Percentiles rank a stretch among this genome's conserved stretches.
Evolutionary conservation across 1,140 invertebrate species (phyloP).

Genomic region (Drosophila mojavensis): DNA sequence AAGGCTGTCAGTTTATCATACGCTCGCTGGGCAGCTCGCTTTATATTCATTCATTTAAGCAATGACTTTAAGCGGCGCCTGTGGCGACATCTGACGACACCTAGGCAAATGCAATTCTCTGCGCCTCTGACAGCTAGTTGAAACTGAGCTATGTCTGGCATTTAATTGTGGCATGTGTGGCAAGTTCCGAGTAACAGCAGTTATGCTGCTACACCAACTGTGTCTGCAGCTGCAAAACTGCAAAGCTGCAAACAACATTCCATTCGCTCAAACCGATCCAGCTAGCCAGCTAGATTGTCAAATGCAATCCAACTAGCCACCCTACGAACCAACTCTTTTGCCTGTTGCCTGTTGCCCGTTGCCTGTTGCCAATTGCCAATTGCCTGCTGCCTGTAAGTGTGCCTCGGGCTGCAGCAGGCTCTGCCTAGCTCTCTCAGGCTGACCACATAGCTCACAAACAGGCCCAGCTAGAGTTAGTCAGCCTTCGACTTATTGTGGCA

Average conservation of each 20-base stretch:
- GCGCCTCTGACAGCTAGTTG: constrained; percentile 32
- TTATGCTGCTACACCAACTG: constrained; percentile 2
- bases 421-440: not conserved
- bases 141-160: constrained; percentile 41
- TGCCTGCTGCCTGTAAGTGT: not conserved
- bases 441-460: constrained; percentile 21
- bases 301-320: constrained; percentile 51
- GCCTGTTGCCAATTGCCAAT: no score
- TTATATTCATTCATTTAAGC: constrained; percentile 39
- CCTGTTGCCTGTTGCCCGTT: no score
- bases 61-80: constrained; percentile 60
- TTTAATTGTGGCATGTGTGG: constrained; percentile 72
- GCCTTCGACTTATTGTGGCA: constrained; percentile 22
- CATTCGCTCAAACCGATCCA: not conserved
- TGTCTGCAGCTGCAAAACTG: constrained; percentile 25
- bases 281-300: constrained; percentile 61
- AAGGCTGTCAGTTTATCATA: constrained; percentile 81
- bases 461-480: constrained; percentile 2
- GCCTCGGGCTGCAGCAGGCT: constrained; percentile 5
- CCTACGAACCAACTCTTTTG: constrained; percentile 43
- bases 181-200: constrained; percentile 46
- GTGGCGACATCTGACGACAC: constrained; percentile 75
- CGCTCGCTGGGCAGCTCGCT: constrained; percentile 10
- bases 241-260: constrained; percentile 9
- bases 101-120: constrained; percentile 44